These are phyloP conservation scores for Lasioglossum pauxillum DNA, from an alignment of 2,888 invertebrate species.

Conservation along the genomic window DNA sequence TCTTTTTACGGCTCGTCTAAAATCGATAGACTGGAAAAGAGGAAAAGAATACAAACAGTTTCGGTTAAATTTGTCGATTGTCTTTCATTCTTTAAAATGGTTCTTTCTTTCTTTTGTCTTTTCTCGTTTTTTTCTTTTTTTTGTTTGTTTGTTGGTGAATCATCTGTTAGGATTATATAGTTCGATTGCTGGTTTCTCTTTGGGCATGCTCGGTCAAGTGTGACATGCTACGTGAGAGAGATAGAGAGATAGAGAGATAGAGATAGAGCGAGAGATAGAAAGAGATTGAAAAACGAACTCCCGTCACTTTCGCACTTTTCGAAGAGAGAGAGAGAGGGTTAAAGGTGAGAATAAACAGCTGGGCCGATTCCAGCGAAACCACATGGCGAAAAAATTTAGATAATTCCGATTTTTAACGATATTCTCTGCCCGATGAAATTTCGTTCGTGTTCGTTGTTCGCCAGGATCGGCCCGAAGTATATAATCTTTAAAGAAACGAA, in stretches of 20 bases:
- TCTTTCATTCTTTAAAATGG: neutral
- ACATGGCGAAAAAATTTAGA: neutral
- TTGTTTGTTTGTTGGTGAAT: neutral
- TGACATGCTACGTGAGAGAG: slow-evolving; percentile 59
- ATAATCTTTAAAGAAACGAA: slow-evolving; percentile 31
- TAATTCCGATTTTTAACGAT: neutral
- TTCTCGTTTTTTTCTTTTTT: neutral
- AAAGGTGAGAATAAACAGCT: slow-evolving; percentile 32
- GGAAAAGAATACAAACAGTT: slow-evolving; percentile 71
- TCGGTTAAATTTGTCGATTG: slow-evolving; percentile 51
- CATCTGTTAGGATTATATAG: neutral
- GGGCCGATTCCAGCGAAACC: slow-evolving; percentile 22
- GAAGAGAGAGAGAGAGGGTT: slow-evolving; percentile 12
- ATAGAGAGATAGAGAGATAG: neutral
- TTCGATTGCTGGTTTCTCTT: slow-evolving; percentile 19
- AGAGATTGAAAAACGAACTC: slow-evolving; percentile 32
- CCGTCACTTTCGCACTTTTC: slow-evolving; percentile 13
- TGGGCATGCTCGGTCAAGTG: slow-evolving; percentile 58
- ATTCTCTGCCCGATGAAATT: neutral
- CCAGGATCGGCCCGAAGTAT: slow-evolving; percentile 27
- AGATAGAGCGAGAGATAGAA: neutral
- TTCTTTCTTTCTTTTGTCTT: slow-evolving; percentile 12
- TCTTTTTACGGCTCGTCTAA: slow-evolving; percentile 80
- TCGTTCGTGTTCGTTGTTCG: neutral
- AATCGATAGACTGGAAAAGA: slow-evolving; percentile 81